Conservation (phyloP, 1,140 invertebrate genomes). For the Hydropsyche tenuis region DNA sequence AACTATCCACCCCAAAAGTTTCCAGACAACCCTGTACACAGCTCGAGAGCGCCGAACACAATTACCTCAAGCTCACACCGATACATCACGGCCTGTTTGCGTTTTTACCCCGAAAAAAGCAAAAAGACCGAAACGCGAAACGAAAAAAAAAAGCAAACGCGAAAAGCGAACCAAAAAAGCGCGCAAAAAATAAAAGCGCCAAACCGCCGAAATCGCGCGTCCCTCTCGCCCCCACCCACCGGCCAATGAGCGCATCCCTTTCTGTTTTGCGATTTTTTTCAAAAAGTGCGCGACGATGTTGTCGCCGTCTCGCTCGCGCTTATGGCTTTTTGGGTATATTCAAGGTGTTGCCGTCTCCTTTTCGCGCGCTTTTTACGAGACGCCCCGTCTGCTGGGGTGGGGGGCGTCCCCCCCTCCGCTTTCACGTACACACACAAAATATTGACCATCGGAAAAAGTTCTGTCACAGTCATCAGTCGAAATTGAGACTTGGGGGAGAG, state of each 20-base stretch:
- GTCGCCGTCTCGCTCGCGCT: constrained; percentile 60
- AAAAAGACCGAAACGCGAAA: constrained; percentile 16
- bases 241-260: constrained; percentile 54
- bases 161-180: constrained; percentile 10
- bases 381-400: constrained; percentile 58
- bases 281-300: constrained; percentile 61
- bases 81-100: constrained; percentile 45
- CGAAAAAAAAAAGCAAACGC: constrained; percentile 13
- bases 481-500: constrained; percentile 60
- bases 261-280: constrained; percentile 59
- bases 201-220: constrained; percentile 51
- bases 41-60: constrained; percentile 44
- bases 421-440: constrained; percentile 60
- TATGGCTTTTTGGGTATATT: constrained; percentile 45
- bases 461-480: constrained; percentile 65
- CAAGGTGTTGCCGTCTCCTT: constrained; percentile 59
- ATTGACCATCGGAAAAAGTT: constrained; percentile 67
- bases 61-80: constrained; percentile 48
- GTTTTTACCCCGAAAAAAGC: constrained; percentile 41
- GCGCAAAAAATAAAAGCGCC: constrained; percentile 16
- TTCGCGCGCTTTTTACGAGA: constrained; percentile 63
- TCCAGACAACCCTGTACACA: constrained; percentile 27
- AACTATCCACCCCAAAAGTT: background rate
- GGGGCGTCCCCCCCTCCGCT: constrained; percentile 51
- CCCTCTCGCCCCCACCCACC: constrained; percentile 56